A percentile compares a stretch with the other conserved stretches of the same genome.
phyloP scores from a whole-genome alignment of 2,888 invertebrate genomes.

The Tetheella fluctuosa region DNA sequence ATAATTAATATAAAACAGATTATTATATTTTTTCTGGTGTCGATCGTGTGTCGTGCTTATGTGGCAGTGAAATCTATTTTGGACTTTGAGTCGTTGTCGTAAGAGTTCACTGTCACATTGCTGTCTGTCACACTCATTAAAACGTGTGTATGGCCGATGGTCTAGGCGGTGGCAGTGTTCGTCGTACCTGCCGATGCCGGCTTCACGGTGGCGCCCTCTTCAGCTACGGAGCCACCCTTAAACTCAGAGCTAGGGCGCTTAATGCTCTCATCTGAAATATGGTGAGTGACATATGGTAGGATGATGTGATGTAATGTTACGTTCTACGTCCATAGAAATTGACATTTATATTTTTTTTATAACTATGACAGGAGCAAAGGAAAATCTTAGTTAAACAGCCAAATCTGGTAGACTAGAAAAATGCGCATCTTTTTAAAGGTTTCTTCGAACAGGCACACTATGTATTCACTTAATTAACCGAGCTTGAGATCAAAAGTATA shows the following conservation, averaged over 20 bases:
- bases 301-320: slow-evolving; percentile 69
- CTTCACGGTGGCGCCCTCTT: slow-evolving; percentile 73
- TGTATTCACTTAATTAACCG: too few relatives aligned
- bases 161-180: slow-evolving; percentile 74
- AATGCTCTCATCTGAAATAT: slow-evolving; percentile 88
- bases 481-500: too few relatives aligned
- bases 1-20: slow-evolving; percentile 80
- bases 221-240: slow-evolving; percentile 86
- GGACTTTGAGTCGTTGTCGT: slow-evolving; percentile 38
- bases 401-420: too few relatives aligned
- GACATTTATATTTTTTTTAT: background rate
- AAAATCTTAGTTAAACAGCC: too few relatives aligned
- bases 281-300: slow-evolving; percentile 77
- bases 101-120: slow-evolving; percentile 76
- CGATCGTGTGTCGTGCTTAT: slow-evolving; percentile 78
- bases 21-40: slow-evolving; percentile 77
- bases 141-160: slow-evolving; percentile 73
- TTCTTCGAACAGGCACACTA: too few relatives aligned
- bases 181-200: slow-evolving; percentile 72
- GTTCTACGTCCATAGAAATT: slow-evolving; percentile 64
- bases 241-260: slow-evolving; percentile 95
- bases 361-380: background rate
- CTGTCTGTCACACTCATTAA: slow-evolving; percentile 74
- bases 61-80: slow-evolving; percentile 72
- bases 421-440: too few relatives aligned